These are phyloP conservation scores for Gymnorhina tibicen DNA, from an alignment of 2,113 vertebrate species.

Conservation along the genomic window DNA sequence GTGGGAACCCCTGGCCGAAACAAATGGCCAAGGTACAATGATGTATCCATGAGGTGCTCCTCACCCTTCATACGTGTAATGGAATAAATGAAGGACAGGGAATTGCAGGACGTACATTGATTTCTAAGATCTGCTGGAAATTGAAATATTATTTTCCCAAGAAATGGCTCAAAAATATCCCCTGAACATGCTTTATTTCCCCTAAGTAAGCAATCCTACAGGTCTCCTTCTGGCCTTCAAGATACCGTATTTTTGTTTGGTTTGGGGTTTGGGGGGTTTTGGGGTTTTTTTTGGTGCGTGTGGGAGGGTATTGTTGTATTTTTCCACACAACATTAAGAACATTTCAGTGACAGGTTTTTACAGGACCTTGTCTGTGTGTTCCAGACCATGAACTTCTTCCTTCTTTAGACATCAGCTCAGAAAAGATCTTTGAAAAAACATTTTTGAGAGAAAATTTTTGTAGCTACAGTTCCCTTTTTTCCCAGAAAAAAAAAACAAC, in stretches of 20 bases:
- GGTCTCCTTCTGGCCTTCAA: background rate
- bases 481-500: fast-evolving
- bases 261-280: background rate
- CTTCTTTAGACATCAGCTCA: background rate
- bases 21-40: background rate
- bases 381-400: background rate
- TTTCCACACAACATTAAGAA: background rate
- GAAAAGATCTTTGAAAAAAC: background rate
- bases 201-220: background rate
- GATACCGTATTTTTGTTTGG: background rate
- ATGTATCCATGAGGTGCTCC: fast-evolving
- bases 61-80: background rate
- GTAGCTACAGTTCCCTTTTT: background rate
- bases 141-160: background rate
- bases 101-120: background rate
- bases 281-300: fast-evolving
- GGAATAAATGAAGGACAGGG: background rate
- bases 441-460: background rate
- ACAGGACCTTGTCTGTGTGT: background rate
- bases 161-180: background rate
- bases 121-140: background rate
- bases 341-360: background rate
- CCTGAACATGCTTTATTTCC: background rate
- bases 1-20: background rate
- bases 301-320: fast-evolving